Base-by-base conservation (phyloP, 1,140 invertebrate species). In the Saccostrea cuccullata region DNA sequence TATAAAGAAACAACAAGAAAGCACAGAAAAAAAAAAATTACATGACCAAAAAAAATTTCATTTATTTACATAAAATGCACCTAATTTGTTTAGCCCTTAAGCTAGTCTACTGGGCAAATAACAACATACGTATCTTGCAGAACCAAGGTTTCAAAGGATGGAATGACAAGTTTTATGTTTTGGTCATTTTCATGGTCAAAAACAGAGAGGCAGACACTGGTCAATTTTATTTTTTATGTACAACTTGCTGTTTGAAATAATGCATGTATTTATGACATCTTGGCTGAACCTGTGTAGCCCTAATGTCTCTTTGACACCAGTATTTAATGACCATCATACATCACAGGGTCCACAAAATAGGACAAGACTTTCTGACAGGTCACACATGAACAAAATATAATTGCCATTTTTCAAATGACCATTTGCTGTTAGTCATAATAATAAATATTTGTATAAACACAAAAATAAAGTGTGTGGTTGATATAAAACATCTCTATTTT, bases 381-480 rank as follows among this genome's bases (percentile, higher is more conserved):
- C 70, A 77, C 70, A 77, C 70, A 77, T 77, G 70, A 77, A 77
- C 70, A 77, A 77, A 77, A 77, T 77, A 77, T 77, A 77, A 77
- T 77, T 77, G 70, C 70, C 70, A 77, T 77, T 77, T 77, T 77
- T 77, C 70, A 77, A 77, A 77, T 77, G 70, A 36, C 70, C 70
- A 77, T 30, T 77, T 77, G 70, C 70, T 77, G 70, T 77, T 36
- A 77, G 70, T 77, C 70, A 77, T 77, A 77, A 77, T 77, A 77
- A 77, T 77, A 77, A 77, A 77, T 77, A 77, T 77, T 77, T 77
- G 70, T 77, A 77, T 77, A 40, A 77, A 77, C 70, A 77, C 70
- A 77, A 77, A 77, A 77, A 77, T 77, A 77, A 77, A 77, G 70
- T 77, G 70, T 77, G 70, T 77, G 70, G 70, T 77, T 77, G 70